Base-by-base conservation (phyloP, 1,140 invertebrate species). In the Eubasilissa regina region DNA sequence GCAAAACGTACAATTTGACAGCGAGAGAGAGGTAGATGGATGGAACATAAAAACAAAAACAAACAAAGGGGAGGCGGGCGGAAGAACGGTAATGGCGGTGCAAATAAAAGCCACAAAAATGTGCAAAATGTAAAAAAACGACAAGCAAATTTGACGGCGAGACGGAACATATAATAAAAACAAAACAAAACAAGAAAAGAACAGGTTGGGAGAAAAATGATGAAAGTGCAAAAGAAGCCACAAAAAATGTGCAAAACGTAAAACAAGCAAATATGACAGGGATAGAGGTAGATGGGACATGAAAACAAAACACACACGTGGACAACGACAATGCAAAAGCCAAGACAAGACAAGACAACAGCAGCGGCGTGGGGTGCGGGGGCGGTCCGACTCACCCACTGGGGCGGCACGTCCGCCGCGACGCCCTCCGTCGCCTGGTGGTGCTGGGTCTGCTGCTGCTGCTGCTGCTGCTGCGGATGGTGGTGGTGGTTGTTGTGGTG, bases 341-440 rank as follows among this genome's bases (percentile, higher is more conserved):
- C 56, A 62, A 70, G 76, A 25, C 62, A 47, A 4, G 44, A 4
- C 56, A 35, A 12, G n/a, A 4, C 12, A 35, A n/a, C 12, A 7
- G 51, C 12, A 19, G 66, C 58, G 48, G 17, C 35, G 47, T 7
- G 56, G 44, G 9, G 25, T 21, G 53, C 35, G 17, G 8, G 44
- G 8, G 44, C 9, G n/a, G 70, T n/a, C 35, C 0, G 11, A 53
- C 79, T 83, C 82, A 83, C 82, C 82, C 82, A 83, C 47, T 83
- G 82, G 19, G 82, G 82, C 43, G 82, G 82, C 74, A 83, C 79
- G 60, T 83, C 82, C 12, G 80, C 79, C 17, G 81, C 75, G 81
- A 55, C 79, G 10, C 66, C 60, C 13, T 60, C 77, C 51, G 76
- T 13, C 35, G 58, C 47, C 74, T 77, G 58, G 45, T 76, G 66